These are phyloP conservation scores for Holacanthus passer DNA, from an alignment of 2,113 vertebrate genomes.

Conservation along the genomic window DNA sequence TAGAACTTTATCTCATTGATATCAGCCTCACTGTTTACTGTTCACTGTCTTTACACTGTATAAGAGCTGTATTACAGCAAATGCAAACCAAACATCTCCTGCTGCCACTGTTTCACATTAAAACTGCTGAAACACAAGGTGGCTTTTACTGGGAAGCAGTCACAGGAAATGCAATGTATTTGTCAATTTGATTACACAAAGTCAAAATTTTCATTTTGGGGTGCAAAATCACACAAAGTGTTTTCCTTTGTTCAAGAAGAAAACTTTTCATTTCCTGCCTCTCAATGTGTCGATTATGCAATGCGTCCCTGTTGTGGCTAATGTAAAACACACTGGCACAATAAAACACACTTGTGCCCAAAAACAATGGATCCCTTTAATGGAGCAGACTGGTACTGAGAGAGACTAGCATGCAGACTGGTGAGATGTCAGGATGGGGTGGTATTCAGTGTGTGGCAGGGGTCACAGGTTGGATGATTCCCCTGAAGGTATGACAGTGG, in stretches of 20 bases:
- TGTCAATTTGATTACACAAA: not conserved
- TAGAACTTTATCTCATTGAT: not conserved
- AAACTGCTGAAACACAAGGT: not conserved
- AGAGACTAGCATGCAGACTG: constrained; percentile 52
- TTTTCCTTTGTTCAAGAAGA: not conserved
- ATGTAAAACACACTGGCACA: constrained; percentile 21
- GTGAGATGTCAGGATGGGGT: constrained; percentile 53
- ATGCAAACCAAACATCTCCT: too few relatives aligned
- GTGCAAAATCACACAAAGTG: constrained; percentile 17
- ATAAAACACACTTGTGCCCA: constrained; percentile 27
- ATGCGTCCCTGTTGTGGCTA: constrained; percentile 11
- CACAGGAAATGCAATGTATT: not conserved
- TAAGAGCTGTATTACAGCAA: not conserved
- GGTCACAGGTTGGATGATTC: constrained; percentile 23
- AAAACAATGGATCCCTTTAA: constrained; percentile 34
- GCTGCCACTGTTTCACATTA: not conserved
- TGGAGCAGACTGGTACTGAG: constrained; percentile 26
- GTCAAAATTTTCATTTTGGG: constrained; percentile 40
- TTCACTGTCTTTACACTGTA: not conserved
- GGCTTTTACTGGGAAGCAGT: constrained; percentile 9
- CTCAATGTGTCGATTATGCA: constrained; percentile 8
- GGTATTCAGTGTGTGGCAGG: constrained; percentile 23
- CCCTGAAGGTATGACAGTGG: constrained; percentile 56
- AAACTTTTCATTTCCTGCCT: not conserved
- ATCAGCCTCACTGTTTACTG: not conserved